These are phyloP conservation scores for Blastobasis adustella DNA, from an alignment of 2,888 invertebrate genomes.

Conservation along the genomic window DNA sequence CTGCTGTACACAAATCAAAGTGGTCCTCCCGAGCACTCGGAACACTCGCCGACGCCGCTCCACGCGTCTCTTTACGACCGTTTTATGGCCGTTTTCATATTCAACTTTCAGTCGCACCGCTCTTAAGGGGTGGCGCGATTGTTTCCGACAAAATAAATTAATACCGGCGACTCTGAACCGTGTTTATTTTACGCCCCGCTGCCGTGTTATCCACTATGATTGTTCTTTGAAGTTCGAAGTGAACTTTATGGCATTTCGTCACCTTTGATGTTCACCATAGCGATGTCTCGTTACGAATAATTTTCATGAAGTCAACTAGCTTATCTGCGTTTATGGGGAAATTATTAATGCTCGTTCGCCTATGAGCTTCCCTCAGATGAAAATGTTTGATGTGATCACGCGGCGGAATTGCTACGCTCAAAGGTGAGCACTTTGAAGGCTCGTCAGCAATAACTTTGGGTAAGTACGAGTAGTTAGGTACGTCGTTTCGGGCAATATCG, in stretches of 20 bases:
- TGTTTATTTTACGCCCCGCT: conserved; percentile 45
- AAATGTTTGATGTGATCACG: conserved; percentile 45
- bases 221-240: conserved; percentile 54
- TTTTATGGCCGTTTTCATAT: conserved; percentile 68
- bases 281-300: conserved; percentile 30
- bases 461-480: conserved; percentile 13
- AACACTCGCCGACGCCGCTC: conserved; percentile 41
- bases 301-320: conserved; percentile 33
- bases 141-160: conserved; percentile 66
- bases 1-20: conserved; percentile 72
- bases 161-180: conserved; percentile 53
- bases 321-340: neutral
- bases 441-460: conserved; percentile 52
- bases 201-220: conserved; percentile 42
- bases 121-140: conserved; percentile 42
- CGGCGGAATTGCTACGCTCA: conserved; percentile 35
- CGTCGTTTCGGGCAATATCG: conserved; percentile 37
- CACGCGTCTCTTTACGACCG: conserved; percentile 55
- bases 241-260: conserved; percentile 34
- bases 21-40: conserved; percentile 49
- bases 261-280: conserved; percentile 53
- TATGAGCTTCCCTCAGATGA: conserved; percentile 22
- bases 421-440: conserved; percentile 27
- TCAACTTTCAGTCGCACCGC: conserved; percentile 53
- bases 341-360: conserved; percentile 6